Evolutionary conservation across 2,797 vertebrate genomes (phyloP).

Genomic region (Mus minutoides): DNA sequence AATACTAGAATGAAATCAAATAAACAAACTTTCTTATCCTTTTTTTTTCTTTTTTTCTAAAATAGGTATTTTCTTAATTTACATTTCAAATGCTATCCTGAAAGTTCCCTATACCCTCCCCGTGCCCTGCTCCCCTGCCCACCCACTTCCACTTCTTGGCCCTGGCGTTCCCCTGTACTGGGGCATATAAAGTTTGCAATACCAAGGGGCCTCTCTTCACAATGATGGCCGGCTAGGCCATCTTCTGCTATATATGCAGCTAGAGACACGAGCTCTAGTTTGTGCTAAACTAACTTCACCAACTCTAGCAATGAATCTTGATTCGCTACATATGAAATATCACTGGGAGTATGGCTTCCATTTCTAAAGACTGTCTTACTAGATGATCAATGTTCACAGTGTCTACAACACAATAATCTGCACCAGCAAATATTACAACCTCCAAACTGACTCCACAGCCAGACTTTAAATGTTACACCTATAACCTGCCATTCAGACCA

Average conservation of each 20-base stretch:
- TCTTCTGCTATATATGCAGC: no score
- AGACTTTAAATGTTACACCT: background rate
- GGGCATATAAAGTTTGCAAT: no score
- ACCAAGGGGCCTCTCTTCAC: no score
- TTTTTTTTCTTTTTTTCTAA: no score
- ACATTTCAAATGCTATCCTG: no score
- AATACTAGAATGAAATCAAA: slow-evolving; percentile 8
- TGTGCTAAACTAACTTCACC: background rate
- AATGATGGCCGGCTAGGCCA: no score
- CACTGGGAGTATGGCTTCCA: background rate
- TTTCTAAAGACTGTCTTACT: background rate
- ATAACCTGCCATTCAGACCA: background rate
- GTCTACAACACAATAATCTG: slow-evolving; percentile 3
- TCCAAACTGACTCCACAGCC: background rate
- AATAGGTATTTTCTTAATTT: no score
- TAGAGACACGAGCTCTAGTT: no score
- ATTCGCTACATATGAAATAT: background rate
- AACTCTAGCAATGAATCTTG: background rate
- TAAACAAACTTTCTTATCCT: background rate
- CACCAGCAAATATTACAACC: background rate
- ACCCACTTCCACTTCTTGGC: no score
- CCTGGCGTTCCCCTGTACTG: no score
- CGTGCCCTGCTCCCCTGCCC: no score
- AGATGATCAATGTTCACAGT: background rate
- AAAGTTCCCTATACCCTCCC: no score